Base-by-base conservation (phyloP, 2,888 invertebrate species). In the Drosophila kanekoi region DNA sequence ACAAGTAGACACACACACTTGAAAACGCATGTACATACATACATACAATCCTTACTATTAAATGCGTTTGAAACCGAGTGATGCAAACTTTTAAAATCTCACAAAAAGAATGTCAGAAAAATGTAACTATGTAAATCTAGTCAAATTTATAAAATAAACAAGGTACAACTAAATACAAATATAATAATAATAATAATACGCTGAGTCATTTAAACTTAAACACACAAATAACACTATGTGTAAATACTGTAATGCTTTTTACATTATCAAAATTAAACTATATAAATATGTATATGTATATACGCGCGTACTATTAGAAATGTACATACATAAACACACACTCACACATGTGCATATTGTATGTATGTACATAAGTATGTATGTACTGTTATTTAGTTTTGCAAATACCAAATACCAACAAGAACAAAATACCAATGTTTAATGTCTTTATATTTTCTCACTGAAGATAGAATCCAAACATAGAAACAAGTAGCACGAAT, bases 91-190 rank as follows among this genome's bases (percentile, higher is more conserved):
- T 28, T 48, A 56, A 60, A 52, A 54, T 40, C 44, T 52, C 54
- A 51, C 47, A 59, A 37, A 48, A 70, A 51, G 10, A 18, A 59
- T 51, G 54, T 65, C 32, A 58, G 51, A 48, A 23, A 23, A 20
- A 69, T 66, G 62, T 59, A 68, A 70, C 63, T 85, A 69, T 62
- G 63, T 63, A 37, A 69, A 75, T 68, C 84, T 87, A 82, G 84
- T 81, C 79, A 87, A 87, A 84, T 87, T 83, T 79, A 72, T 65
- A 70, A 71, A 52, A 62, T 56, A 62, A 72, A 44, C 49, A 58
- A 54, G 33, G n/a, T 59, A 58, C 40, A 58, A 56, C 43, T 32
- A 37, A 57, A 61, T 28, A 45, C 41, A 41, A 49, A 33, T 18
- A 23, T 16, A 28, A 14, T 11, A 6, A n/a, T 11, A 6, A n/a